Conservation (phyloP, 2,113 vertebrate genomes). For the Jaculus jaculus region DNA sequence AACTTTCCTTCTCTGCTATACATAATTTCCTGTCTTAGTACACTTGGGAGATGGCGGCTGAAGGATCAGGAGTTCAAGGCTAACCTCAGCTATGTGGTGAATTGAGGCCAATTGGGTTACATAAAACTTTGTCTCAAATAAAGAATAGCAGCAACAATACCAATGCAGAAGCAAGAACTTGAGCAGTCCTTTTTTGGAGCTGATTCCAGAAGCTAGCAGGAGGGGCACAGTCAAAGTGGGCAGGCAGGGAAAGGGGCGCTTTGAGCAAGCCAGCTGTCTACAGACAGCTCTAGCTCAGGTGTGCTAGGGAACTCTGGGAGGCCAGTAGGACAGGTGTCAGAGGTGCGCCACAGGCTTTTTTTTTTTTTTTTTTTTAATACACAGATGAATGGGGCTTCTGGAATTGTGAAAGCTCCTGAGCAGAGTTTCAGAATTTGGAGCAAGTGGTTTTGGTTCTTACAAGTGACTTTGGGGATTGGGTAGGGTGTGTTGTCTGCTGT, state of each 20-base stretch:
- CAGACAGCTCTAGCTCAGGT: background rate
- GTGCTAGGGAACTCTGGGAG: background rate
- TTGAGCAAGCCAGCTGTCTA: background rate
- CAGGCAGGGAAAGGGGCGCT: background rate
- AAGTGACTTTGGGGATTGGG: background rate
- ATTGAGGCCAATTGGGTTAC: background rate
- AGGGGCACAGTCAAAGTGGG: background rate
- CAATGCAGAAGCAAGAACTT: background rate
- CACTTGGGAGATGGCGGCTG: background rate
- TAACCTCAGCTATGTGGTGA: too few species aligned
- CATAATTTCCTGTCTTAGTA: background rate
- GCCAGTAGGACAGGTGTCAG: background rate
- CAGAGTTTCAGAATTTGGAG: background rate
- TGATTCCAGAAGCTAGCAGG: background rate
- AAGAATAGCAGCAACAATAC: background rate
- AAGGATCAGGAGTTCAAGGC: background rate
- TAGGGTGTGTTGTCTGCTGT: background rate
- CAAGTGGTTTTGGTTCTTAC: background rate
- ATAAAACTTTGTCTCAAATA: background rate
- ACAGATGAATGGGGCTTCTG: background rate
- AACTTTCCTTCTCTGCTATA: background rate
- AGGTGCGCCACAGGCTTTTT: background rate
- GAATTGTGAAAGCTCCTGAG: background rate
- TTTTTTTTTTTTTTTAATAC: background rate
- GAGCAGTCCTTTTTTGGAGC: background rate